phyloP scores from a whole-genome alignment of 2,797 vertebrate species.

The Lagodon rhomboides region DNA sequence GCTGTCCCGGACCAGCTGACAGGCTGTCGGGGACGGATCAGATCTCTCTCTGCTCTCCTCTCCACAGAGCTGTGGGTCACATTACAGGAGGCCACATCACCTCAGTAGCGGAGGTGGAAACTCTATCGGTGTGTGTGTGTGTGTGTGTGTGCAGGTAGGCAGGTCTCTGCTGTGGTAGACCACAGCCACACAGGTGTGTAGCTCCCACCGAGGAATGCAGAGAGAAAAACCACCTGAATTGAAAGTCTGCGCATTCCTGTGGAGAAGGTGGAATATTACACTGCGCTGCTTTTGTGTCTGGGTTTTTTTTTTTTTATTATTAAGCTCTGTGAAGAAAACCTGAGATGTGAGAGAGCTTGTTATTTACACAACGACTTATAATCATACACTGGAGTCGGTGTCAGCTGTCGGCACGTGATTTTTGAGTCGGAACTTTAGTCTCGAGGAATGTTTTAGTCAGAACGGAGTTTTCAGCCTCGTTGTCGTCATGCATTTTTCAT shows the following conservation, averaged over 20 bases:
- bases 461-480: neutral
- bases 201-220: conserved; percentile 63
- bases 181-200: conserved; percentile 68
- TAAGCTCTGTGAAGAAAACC: conserved; percentile 38
- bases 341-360: conserved; percentile 10
- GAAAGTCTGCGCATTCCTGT: conserved; percentile 50
- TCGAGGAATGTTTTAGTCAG: too few species aligned
- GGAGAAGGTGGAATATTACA: conserved; percentile 51
- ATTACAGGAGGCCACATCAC: conserved; percentile 63
- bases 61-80: conserved; percentile 52
- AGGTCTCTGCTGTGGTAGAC: conserved; percentile 11
- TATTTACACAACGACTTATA: conserved; percentile 31
- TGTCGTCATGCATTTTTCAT: neutral
- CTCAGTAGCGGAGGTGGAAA: conserved; percentile 55
- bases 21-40: conserved; percentile 38
- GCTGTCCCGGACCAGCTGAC: conserved; percentile 63
- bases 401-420: neutral
- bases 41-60: conserved; percentile 45
- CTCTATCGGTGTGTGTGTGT: conserved; percentile 46
- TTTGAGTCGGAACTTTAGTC: neutral
- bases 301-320: conserved; percentile 9
- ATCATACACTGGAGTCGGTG: neutral
- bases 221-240: conserved; percentile 38
- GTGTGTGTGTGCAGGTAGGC: conserved; percentile 40
- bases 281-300: conserved; percentile 8